Percentiles rank a stretch among this genome's conserved stretches.
phyloP scores from a whole-genome alignment of 1,140 invertebrate species.

The Drosophila ananassae region DNA sequence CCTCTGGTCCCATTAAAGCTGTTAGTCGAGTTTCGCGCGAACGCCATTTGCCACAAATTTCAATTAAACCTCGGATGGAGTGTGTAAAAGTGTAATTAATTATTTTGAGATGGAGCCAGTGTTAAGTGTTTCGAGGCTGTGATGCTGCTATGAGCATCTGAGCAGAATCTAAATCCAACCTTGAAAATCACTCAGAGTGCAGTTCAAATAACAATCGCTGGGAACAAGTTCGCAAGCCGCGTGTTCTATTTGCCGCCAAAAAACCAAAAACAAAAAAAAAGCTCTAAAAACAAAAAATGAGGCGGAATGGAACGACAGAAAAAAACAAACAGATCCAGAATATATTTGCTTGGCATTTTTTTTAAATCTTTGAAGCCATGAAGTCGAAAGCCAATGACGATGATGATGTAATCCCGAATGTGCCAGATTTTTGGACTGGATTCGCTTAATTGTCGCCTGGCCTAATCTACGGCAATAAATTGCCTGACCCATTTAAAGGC shows the following conservation, averaged over 20 bases:
- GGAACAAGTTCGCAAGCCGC: conserved; percentile 49
- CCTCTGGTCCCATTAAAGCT: conserved; percentile 9
- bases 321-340: conserved; percentile 47
- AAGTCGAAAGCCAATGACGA: not conserved
- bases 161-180: conserved; percentile 27
- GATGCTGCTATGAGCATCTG: conserved; percentile 34
- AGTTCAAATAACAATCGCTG: conserved; percentile 59
- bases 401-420: conserved; percentile 75
- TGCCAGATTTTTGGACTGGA: conserved; percentile 71
- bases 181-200: conserved; percentile 50
- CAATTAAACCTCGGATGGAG: conserved; percentile 29
- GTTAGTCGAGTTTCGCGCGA: conserved; percentile 17
- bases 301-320: not conserved
- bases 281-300: not conserved
- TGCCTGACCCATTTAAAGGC: conserved; percentile 74
- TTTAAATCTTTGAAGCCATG: conserved; percentile 17
- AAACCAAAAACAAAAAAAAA: conserved; percentile 2
- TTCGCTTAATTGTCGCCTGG: conserved; percentile 69
- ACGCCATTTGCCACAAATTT: conserved; percentile 13
- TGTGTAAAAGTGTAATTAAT: conserved; percentile 41
- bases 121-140: conserved; percentile 27
- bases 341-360: conserved; percentile 28
- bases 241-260: conserved; percentile 49
- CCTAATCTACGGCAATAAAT: conserved; percentile 71
- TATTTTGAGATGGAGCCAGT: conserved; percentile 18